phyloP scores from a whole-genome alignment of 1,140 invertebrate genomes.

The Nebria ingens region DNA sequence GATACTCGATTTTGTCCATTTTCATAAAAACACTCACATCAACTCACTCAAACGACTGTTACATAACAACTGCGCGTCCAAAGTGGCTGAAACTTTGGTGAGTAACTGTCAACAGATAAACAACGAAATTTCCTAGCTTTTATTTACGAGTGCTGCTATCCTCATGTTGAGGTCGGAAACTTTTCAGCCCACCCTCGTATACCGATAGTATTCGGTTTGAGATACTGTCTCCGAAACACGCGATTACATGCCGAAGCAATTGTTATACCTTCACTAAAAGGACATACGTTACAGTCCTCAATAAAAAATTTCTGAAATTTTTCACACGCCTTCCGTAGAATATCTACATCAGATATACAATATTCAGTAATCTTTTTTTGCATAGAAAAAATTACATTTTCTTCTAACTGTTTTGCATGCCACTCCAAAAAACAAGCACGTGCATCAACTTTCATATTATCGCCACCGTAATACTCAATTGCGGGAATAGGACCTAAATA shows the following conservation, averaged over 20 bases:
- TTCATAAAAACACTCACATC: too few relatives aligned
- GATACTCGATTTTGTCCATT: too few relatives aligned
- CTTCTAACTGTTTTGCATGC: constrained; percentile 15
- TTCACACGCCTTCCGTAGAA: neutral
- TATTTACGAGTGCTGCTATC: too few relatives aligned
- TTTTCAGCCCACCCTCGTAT: too few relatives aligned
- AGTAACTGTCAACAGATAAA: too few relatives aligned
- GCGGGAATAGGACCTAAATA: constrained; percentile 19
- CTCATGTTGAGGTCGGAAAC: too few relatives aligned
- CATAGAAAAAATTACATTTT: constrained; percentile 18
- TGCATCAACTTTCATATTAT: constrained; percentile 12
- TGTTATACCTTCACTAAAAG: neutral
- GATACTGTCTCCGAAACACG: neutral
- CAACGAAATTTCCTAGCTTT: too few relatives aligned
- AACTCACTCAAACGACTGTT: too few relatives aligned
- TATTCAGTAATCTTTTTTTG: constrained; percentile 18
- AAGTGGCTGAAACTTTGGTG: too few relatives aligned
- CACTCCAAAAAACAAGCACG: constrained; percentile 16
- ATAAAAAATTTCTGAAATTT: neutral
- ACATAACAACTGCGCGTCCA: too few relatives aligned
- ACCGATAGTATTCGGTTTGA: neutral
- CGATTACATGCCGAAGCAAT: neutral
- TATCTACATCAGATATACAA: neutral
- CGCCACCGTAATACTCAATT: constrained; percentile 15
- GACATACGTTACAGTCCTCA: neutral